Evolutionary conservation across 2,888 invertebrate genomes (phyloP), one percentile per base, ranked within the genome.

Genomic region (Hypolimnas misippus): DNA sequence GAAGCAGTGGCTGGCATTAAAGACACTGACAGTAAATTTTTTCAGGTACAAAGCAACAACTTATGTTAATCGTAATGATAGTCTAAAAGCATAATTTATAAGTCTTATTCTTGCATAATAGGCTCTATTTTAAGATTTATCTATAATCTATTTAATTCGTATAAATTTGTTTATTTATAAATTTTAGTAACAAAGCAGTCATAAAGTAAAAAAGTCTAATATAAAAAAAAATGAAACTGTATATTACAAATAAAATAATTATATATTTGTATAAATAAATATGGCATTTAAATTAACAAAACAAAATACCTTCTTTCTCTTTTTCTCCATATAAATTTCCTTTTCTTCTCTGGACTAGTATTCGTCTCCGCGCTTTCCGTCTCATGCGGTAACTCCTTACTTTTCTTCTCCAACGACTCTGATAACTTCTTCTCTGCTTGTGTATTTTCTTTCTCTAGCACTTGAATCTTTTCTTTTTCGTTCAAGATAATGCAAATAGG

Each of bases 401-500:
- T 90, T 77, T 78, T 89, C 68, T 79, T 92, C 70, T 67, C 79
- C 53, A 71, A 74, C 69, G 68, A 74, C 51, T 86, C 89, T 0
- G 78, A 65, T 0, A 63, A 7, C 61, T 85, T 93, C 61, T 82
- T 86, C 21, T 89, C 87, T 1, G 70, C 33, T 5, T 69, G 16
- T 1, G 73, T 38, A 42, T 73, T 87, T 67, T 90, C 91, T 58
- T 87, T 91, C 55, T 92, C 91, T 46, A 91, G 69, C 1, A 92
- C 89, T 75, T 92, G 89, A 33, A 92, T 88, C 67, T 85, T 91
- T 60, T 90, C 89, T 52, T 83, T 86, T 55, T 92, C 94, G 72
- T 84, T 92, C 62, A 95, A 82, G 29, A 93, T 89, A 51, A 98
- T 90, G 81, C 96, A 96, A 73, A 98, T 97, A 0, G 98, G 98